These are phyloP conservation scores for Pluvialis apricaria DNA, from an alignment of 2,113 vertebrate species.

Conservation along the genomic window DNA sequence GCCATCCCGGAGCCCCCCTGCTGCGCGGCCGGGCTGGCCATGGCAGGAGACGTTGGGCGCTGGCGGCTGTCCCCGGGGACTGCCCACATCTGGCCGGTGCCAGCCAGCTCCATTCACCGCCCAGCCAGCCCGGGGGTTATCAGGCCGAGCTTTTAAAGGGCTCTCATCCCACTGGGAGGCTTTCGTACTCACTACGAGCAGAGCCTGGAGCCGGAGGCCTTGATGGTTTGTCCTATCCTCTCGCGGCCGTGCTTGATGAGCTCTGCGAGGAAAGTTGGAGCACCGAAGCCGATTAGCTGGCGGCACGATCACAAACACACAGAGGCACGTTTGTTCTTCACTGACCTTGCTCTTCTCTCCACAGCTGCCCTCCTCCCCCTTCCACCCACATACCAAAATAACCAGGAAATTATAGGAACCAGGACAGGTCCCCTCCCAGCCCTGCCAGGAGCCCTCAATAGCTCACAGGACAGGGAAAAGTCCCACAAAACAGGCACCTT, in stretches of 20 bases:
- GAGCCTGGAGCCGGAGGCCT: conserved; percentile 53
- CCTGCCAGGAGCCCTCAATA: conserved; percentile 16
- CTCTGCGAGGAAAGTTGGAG: conserved; percentile 48
- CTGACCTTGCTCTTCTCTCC: conserved; percentile 62
- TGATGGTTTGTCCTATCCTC: conserved; percentile 57
- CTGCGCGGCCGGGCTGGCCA: background rate
- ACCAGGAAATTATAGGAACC: conserved; percentile 53
- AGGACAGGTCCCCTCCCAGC: conserved; percentile 33
- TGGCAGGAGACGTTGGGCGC: background rate
- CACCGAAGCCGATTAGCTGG: background rate
- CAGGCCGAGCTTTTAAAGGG: conserved; percentile 24
- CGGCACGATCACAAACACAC: background rate
- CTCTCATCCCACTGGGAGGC: background rate
- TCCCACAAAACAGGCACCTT: background rate
- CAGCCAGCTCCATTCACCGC: conserved; percentile 53
- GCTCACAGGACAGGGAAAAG: background rate
- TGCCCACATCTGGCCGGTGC: conserved; percentile 46
- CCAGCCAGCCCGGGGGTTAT: background rate
- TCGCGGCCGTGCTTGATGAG: conserved; percentile 60
- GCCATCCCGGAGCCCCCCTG: background rate
- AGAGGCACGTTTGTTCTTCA: conserved; percentile 61
- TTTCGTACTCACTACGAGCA: conserved; percentile 53
- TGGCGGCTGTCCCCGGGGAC: background rate
- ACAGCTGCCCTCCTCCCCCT: conserved; percentile 22
- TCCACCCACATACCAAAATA: conserved; percentile 56